Evolutionary conservation across 2,888 invertebrate species (phyloP), one percentile per base, ranked within the genome.

Genomic region (Aphrophora alni): DNA sequence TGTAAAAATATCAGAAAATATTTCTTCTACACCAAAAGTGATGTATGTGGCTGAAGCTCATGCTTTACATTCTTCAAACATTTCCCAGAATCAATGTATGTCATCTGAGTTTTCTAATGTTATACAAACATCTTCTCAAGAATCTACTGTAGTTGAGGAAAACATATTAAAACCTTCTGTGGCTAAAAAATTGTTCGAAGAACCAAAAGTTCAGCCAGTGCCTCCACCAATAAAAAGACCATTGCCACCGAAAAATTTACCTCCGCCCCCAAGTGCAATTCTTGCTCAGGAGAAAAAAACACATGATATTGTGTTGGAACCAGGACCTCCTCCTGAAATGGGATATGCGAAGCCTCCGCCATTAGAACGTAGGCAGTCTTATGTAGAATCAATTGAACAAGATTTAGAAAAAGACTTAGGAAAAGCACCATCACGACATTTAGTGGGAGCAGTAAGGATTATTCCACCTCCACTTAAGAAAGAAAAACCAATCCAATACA

Each of bases 251-350:
- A 87, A 87, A 27, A 87, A 76, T 83, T 88, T 78, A 88, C 88
- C 51, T 87, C 74, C 80, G 68, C 84, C 83, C 5, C 73, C 78
- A n/a, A 83, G 81, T 78, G 71, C 78, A 10, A 71, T 78, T 51
- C 78, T 81, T 27, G 26, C 80, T 38, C 75, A 78, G 12, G 76
- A 89, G 84, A 88, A 89, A 84, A 88, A 89, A 38, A 87, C 90
- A 10, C 87, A 90, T 83, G 90, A 90, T 84, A 88, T 92, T 4
- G 88, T 89, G 83, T 82, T 93, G n/a, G 90, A 92, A 86, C 93
- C 93, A 0, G 93, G 93, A 4, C 90, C 93, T 14, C 92, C 93
- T 3, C 93, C 93, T 21, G 92, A 93, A 88, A 92, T 94, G 10
- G 92, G 90, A 69, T 93, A 90, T 87, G 91, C 92, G 0, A 90